A percentile compares a stretch with the other conserved stretches of the same genome.
These are phyloP conservation scores for Branchinecta sandiegonensis DNA, from an alignment of 2,888 invertebrate genomes.

Conservation along the genomic window DNA sequence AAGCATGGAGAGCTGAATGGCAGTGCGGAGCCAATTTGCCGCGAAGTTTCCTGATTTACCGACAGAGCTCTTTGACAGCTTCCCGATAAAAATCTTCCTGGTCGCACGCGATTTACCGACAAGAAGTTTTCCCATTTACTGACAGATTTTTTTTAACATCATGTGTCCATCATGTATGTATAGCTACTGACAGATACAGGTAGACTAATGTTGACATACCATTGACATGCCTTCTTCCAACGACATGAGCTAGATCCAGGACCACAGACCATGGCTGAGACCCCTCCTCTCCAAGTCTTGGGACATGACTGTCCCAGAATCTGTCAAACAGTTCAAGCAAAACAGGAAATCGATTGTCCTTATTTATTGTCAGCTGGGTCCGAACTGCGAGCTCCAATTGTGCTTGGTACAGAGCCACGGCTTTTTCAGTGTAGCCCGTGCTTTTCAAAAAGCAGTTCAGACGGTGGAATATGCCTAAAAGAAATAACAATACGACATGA, in stretches of 20 bases:
- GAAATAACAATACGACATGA: not conserved
- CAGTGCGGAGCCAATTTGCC: too few species aligned
- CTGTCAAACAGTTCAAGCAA: not conserved
- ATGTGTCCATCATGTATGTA: too few species aligned
- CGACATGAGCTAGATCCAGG: too few species aligned
- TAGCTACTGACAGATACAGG: not conserved
- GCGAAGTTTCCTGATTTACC: too few species aligned
- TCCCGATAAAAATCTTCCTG: too few species aligned
- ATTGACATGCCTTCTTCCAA: too few species aligned
- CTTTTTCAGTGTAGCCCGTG: conserved; percentile 6
- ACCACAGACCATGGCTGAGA: not conserved
- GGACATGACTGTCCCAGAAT: conserved; percentile 7
- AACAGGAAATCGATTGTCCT: not conserved
- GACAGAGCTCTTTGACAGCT: too few species aligned
- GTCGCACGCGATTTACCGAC: too few species aligned
- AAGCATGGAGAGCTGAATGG: too few species aligned
- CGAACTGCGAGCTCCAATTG: not conserved
- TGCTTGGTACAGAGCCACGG: not conserved
- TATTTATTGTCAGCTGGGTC: not conserved
- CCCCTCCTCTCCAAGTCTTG: conserved; percentile 8
- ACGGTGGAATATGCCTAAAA: not conserved
- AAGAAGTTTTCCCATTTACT: too few species aligned
- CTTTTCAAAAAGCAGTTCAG: not conserved
- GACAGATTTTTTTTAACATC: too few species aligned
- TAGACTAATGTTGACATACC: not conserved